Conservation (phyloP, 1,140 invertebrate species). For the Drosophila sp. region DNA sequence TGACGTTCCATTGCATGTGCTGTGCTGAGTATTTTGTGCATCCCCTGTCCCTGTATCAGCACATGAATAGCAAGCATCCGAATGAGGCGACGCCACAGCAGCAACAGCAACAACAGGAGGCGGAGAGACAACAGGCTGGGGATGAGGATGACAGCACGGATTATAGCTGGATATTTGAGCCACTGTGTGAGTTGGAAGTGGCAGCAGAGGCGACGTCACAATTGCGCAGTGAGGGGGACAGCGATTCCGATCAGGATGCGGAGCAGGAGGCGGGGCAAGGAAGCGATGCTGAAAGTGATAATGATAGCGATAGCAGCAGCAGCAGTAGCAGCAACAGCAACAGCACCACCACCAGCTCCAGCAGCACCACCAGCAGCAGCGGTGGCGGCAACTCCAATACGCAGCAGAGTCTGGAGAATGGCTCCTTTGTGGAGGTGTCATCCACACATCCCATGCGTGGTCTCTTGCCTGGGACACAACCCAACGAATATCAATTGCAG, state of each 20-base stretch:
- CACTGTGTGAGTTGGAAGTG: constrained; percentile 74
- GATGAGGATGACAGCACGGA: constrained; percentile 69
- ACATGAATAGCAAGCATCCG: constrained; percentile 78
- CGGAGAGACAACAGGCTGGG: constrained; percentile 8
- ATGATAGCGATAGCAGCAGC: constrained; percentile 35
- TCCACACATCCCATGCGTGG: constrained; percentile 48
- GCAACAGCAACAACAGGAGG: constrained; percentile 34
- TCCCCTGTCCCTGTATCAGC: constrained; percentile 76
- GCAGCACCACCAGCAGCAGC: constrained; percentile 52
- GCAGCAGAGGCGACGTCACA: constrained; percentile 28
- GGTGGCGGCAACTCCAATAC: constrained; percentile 51
- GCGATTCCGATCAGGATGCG: constrained; percentile 40
- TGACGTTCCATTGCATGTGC: constrained; percentile 84
- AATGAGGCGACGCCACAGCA: constrained; percentile 40
- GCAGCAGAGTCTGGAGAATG: constrained; percentile 46
- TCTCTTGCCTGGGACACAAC: constrained; percentile 32
- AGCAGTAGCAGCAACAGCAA: constrained; percentile 42
- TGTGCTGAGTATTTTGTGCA: constrained; percentile 76
- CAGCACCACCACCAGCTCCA: constrained; percentile 31
- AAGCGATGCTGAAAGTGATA: constrained; percentile 25
- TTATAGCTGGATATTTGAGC: constrained; percentile 82
- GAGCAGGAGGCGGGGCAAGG: constrained; percentile 31
- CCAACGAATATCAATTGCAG: constrained; percentile 64
- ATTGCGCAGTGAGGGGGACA: constrained; percentile 34
- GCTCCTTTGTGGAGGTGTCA: constrained; percentile 26